Evolutionary conservation across 2,888 invertebrate species (phyloP).

Genomic region (Epirrhoe tristata): DNA sequence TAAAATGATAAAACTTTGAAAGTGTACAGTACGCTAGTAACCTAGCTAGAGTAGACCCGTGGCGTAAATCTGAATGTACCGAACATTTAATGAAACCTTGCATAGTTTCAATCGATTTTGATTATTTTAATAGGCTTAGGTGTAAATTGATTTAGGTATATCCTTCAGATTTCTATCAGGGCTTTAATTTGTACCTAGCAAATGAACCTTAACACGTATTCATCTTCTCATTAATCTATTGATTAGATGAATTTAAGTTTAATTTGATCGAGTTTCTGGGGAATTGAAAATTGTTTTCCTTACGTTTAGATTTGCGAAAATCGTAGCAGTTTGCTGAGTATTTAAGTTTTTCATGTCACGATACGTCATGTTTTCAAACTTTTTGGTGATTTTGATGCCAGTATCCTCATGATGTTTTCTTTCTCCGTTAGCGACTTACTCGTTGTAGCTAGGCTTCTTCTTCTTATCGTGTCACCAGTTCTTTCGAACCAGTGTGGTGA

Average conservation of each 20-base stretch:
- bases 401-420: no score
- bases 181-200: constrained; percentile 16
- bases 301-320: neutral
- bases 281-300: neutral
- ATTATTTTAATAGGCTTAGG: constrained; percentile 14
- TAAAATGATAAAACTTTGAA: no score
- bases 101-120: constrained; percentile 8
- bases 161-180: constrained; percentile 5
- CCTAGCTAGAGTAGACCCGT: no score
- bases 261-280: neutral
- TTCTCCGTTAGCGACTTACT: no score
- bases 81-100: constrained; percentile 1
- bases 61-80: neutral
- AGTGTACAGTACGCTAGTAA: no score
- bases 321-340: neutral
- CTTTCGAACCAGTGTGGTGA: no score
- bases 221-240: constrained; percentile 8
- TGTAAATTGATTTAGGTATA: constrained; percentile 12
- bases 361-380: no score
- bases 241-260: neutral
- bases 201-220: constrained; percentile 14
- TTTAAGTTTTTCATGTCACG: neutral
- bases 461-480: no score
- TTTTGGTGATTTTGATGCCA: no score
- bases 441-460: no score